Evolutionary conservation across 2,113 vertebrate genomes (phyloP), one percentile per base, ranked within the genome.

Genomic region (Monarcha castaneiventris): DNA sequence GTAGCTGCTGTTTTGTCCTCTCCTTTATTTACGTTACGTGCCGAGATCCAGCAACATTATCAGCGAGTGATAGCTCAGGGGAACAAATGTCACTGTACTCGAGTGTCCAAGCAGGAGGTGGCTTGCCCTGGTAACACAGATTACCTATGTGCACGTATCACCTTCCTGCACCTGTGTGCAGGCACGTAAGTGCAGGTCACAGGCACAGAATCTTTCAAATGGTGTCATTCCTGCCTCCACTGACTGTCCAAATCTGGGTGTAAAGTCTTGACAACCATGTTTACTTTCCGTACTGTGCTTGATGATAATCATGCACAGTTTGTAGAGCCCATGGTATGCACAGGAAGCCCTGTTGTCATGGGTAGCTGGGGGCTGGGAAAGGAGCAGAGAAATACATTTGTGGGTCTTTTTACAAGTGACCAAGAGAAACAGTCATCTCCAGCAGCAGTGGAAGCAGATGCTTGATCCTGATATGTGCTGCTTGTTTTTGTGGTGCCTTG

Each of bases 71-170:
- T n/a, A 54, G 33, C 59, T 82, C 35, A 41, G 55, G 21, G 41
- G 21, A 56, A 13, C 26, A 69, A 32, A 78, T 52, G 18, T 30
- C 13, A 3, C 29, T 41, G 29, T 15, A 25, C 44, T 43, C 4
- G 11, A 51, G 29, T 37, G 44, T 44, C 49, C 11, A 22, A 23
- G 78, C 44, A 74, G 81, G 52, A 83, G n/a, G 17, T 48, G 51
- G 37, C 76, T 89, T 54, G 32, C 16, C 32, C 29, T 67, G 32
- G 9, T 56, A 39, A 43, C 18, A 8, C 21, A 32, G 55, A 16
- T n/a, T 56, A 25, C 21, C 37, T n/a, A 0, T 17, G 30, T 33
- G 44, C 33, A 2, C 7, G 1, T 13, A 4, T 37, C 54, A 19
- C 20, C 48, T 49, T 48, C 46, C 48, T 2, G 1, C 32, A 13